These are phyloP conservation scores for Goniozus legneri DNA, from an alignment of 1,140 invertebrate genomes.

Conservation along the genomic window DNA sequence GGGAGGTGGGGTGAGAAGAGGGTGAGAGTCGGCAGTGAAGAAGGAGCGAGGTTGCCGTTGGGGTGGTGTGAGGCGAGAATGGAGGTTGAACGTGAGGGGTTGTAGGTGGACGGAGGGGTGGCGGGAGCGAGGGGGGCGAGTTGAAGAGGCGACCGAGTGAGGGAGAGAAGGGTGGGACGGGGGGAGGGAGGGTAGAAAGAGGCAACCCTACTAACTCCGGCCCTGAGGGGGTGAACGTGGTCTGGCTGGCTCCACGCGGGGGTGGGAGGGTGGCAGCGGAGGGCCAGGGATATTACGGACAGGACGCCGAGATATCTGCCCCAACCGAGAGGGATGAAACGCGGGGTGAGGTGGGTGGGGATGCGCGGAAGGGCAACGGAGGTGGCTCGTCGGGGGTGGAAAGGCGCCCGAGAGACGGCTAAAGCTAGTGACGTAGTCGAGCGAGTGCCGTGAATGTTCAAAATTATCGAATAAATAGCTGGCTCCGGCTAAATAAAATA, in stretches of 20 bases:
- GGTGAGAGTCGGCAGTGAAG: slow-evolving; percentile 14
- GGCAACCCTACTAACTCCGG: slow-evolving; percentile 45
- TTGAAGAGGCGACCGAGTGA: too few relatives aligned
- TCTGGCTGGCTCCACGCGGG: slow-evolving; percentile 26
- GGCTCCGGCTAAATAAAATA: too few relatives aligned
- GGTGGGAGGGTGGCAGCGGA: slow-evolving; percentile 25
- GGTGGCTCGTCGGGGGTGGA: not conserved
- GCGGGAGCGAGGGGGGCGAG: slow-evolving; percentile 1
- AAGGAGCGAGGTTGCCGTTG: too few relatives aligned
- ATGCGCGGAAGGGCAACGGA: slow-evolving; percentile 7
- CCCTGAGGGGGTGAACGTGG: slow-evolving; percentile 34
- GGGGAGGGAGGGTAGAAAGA: slow-evolving; percentile 32
- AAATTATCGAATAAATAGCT: too few relatives aligned
- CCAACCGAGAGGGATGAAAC: too few relatives aligned
- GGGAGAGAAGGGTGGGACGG: slow-evolving; percentile 15
- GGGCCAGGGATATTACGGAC: slow-evolving; percentile 42
- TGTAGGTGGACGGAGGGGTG: slow-evolving; percentile 1
- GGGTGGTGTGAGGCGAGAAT: too few relatives aligned
- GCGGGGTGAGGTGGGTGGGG: not conserved
- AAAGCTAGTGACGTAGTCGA: not conserved
- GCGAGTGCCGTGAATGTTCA: too few relatives aligned
- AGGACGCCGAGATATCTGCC: slow-evolving; percentile 45
- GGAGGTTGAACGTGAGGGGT: slow-evolving; percentile 14
- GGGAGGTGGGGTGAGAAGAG: slow-evolving; percentile 10
- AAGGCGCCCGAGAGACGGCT: not conserved